Evolutionary conservation across 30 jellyfish, hydroid and myxozoan species (phyloP), one percentile per base, ranked within the genome.

Genomic region (Turritopsis dohrnii): DNA sequence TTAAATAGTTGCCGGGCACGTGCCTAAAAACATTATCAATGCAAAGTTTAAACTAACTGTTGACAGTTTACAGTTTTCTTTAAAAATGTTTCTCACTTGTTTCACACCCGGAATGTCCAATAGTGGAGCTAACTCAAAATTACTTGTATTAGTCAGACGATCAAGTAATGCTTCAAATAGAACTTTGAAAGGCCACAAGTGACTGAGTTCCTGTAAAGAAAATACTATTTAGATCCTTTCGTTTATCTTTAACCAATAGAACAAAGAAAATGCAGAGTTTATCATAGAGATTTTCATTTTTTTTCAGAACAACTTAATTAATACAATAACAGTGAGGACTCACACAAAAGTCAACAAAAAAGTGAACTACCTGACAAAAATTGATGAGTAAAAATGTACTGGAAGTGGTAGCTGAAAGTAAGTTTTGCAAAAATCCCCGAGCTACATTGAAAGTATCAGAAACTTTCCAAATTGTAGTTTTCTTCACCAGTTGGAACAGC

Each of bases 91-190:
- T 19, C 16, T 53, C 81, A 94, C 99, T 95, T 85, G 96, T 74
- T 94, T 94, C 0, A 94, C 97, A 1, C 99, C 96, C 1, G 99
- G 97, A 1, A 94, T 94, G 18, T 88, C 97, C 96, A 94, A 79
- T 84, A 94, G 66, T 7, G 97, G 96, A 18, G 87, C 54, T 24
- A 94, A 86, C 72, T 94, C 99, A 21, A 75, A 71, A 7, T 83
- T 86, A 19, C 94, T 77, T 7, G 96, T 86, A 28, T 83, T 53
- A 1, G 97, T 80, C 53, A 94, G 86, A 29, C 83, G 88, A 52
- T 82, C 85, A 53, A 83, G 65, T 75, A 94, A 21, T 1, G 82
- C 97, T 21, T 94, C 92, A 24, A 94, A 82, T 16, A 94, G 84
- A 27, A 88, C 31, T 29, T 74, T 65, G 52, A 85, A 76, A 13